Conservation (phyloP, 2,888 invertebrate genomes). For the Therioaphis trifolii region DNA sequence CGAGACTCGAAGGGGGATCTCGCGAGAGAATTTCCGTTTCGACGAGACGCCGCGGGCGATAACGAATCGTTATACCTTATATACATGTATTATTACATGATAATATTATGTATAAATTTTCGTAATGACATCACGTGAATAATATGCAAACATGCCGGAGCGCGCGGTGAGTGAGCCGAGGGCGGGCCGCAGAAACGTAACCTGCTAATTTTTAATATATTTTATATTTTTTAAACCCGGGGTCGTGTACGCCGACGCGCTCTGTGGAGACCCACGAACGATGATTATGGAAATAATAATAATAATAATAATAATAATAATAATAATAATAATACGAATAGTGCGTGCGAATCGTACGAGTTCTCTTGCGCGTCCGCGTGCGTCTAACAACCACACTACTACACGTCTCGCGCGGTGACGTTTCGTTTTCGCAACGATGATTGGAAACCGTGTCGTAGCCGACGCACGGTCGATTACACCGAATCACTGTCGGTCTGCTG, state of each 20-base stretch:
- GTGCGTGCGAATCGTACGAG: too few relatives aligned
- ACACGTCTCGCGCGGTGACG: background rate
- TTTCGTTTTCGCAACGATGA: background rate
- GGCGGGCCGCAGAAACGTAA: background rate
- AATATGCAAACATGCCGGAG: background rate
- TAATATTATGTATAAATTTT: background rate
- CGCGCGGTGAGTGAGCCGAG: background rate
- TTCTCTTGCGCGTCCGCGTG: background rate
- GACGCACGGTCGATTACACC: slow-evolving; percentile 46
- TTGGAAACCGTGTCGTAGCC: slow-evolving; percentile 27
- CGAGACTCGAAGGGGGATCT: background rate
- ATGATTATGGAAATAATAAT: too few relatives aligned
- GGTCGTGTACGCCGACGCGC: too few relatives aligned
- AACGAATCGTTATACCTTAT: background rate
- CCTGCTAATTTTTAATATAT: background rate
- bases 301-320: too few relatives aligned
- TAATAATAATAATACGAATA: too few relatives aligned
- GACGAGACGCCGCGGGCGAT: slow-evolving; percentile 14
- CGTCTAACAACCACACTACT: background rate
- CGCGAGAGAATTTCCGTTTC: background rate
- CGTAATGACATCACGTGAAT: background rate
- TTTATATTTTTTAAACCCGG: too few relatives aligned
- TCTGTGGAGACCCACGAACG: too few relatives aligned
- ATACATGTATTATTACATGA: background rate
- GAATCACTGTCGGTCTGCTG: slow-evolving; percentile 55